Conservation (phyloP, 2,888 invertebrate genomes). For the Graphium colonna region DNA sequence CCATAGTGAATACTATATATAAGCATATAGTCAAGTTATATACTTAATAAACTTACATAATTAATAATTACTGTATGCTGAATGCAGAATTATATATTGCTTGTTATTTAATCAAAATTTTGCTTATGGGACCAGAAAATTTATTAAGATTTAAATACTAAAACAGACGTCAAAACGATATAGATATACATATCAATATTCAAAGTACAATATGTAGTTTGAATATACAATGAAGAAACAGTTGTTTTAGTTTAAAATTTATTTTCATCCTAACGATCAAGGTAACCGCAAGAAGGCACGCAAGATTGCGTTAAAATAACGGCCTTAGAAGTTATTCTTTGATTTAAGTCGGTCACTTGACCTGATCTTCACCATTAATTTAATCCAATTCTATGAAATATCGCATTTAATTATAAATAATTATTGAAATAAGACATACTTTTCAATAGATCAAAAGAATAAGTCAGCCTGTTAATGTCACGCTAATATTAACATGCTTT, state of each 20-base stretch:
- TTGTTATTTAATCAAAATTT: too few relatives aligned
- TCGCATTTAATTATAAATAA: neutral
- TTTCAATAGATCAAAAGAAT: slow-evolving; percentile 2
- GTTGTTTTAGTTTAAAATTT: neutral
- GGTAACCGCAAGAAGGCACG: slow-evolving; percentile 27
- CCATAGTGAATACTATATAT: too few relatives aligned
- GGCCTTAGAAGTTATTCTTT: slow-evolving; percentile 9
- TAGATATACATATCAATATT: too few relatives aligned
- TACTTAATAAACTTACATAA: too few relatives aligned
- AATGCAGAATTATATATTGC: too few relatives aligned
- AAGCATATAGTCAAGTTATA: too few relatives aligned
- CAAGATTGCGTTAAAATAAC: slow-evolving; percentile 29
- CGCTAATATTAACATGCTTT: neutral
- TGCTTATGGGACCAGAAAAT: too few relatives aligned
- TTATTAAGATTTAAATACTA: too few relatives aligned
- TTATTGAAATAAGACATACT: too few relatives aligned
- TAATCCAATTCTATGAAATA: neutral
- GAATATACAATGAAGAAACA: neutral
- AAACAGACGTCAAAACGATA: too few relatives aligned
- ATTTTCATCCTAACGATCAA: slow-evolving; percentile 25
- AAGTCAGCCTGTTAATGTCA: neutral
- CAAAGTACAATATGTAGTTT: neutral
- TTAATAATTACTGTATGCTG: too few relatives aligned
- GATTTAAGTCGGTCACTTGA: neutral
- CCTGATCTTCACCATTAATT: slow-evolving; percentile 2